phyloP scores from a whole-genome alignment of 2,888 invertebrate species.

The Eupeodes latifasciatus region DNA sequence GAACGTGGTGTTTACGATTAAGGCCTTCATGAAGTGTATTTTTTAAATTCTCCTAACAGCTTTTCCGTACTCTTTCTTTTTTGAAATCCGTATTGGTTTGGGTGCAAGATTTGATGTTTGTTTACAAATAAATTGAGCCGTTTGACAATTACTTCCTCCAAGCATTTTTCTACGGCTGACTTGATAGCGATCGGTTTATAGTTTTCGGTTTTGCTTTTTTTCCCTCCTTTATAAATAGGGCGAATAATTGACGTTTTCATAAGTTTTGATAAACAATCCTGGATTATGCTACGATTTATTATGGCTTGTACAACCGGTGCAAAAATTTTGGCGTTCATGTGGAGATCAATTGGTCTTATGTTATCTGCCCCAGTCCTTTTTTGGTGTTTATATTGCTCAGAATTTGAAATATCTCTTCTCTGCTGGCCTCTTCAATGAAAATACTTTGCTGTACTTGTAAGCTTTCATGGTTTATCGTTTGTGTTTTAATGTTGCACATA shows the following conservation, averaged over 20 bases:
- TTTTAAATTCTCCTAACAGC: background rate
- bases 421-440: background rate
- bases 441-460: too few relatives aligned
- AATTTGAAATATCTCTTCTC: constrained; percentile 23
- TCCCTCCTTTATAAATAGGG: background rate
- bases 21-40: background rate
- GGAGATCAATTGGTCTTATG: constrained; percentile 36
- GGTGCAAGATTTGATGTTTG: background rate
- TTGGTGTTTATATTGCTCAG: constrained; percentile 19
- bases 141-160: background rate
- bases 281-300: too few relatives aligned
- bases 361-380: constrained; percentile 45
- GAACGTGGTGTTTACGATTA: background rate
- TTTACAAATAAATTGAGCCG: background rate
- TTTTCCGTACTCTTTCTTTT: background rate
- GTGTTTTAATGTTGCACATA: too few relatives aligned
- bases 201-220: background rate
- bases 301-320: background rate
- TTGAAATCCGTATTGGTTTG: background rate
- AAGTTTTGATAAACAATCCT: too few relatives aligned
- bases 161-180: background rate
- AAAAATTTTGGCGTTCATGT: background rate
- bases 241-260: too few relatives aligned
- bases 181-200: background rate
- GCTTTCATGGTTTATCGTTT: too few relatives aligned